Conservation (phyloP, 2,113 vertebrate species). For the Alouatta palliata region DNA sequence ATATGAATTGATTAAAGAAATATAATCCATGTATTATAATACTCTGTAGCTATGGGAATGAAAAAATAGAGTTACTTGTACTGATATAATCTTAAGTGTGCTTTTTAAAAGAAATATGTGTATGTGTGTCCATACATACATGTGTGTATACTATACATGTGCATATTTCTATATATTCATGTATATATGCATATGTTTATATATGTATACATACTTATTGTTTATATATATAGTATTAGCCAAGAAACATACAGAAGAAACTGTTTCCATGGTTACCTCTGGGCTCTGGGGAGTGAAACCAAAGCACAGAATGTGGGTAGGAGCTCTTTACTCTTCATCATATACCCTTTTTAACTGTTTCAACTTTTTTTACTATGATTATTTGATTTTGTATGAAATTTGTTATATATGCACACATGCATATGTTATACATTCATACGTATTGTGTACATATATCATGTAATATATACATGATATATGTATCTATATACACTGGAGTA, state of each 20-base stretch:
- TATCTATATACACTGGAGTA: neutral
- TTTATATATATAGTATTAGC: neutral
- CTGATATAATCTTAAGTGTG: neutral
- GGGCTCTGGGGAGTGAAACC: neutral
- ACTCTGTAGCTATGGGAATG: neutral
- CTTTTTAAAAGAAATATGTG: neutral
- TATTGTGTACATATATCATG: neutral
- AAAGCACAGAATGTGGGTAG: neutral
- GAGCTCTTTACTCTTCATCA: neutral
- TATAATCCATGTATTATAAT: neutral
- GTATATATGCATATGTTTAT: neutral
- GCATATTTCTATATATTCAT: neutral
- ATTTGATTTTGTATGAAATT: constrained; percentile 14
- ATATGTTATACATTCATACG: neutral
- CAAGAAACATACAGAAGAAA: neutral
- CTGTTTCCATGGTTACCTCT: constrained; percentile 7
- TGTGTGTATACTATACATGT: neutral
- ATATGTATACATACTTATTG: neutral
- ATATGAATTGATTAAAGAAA: constrained; percentile 26
- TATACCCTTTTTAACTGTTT: neutral
- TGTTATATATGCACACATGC: neutral
- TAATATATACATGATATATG: neutral
- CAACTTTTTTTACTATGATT: neutral
- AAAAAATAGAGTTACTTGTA: constrained; percentile 12
- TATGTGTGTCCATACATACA: neutral